Base-by-base conservation (phyloP, 2,888 invertebrate genomes). In the Lepetodrilus schrolli region DNA sequence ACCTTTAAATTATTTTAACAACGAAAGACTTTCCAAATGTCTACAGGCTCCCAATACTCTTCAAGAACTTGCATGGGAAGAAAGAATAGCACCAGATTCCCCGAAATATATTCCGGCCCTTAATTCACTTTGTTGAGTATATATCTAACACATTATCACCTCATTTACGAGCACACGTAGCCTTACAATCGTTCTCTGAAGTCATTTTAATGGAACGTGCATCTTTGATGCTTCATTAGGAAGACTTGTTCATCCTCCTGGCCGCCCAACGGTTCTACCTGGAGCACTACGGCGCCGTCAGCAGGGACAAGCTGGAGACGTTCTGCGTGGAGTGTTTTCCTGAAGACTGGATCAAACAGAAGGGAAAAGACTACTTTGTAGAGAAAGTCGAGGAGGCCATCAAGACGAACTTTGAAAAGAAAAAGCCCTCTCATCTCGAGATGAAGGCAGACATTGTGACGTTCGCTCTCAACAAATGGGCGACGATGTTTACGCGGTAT, bases 391-490 rank as follows among this genome's bases (percentile, higher is more conserved):
- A 58, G 5, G 72, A 75, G 8, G 47, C 49, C 5, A 48, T 76
- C n/a, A 69, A 74, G 51, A 69, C 68, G 23, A 76, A 74, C 47
- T 71, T 76, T 17, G 47, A 20, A 36, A 50, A 47, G 13, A 50
- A 50, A 30, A 72, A 72, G 13, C 78, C 81, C 4, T 66, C 77
- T 10, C 73, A 68, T 36, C 69, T 72, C 5, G n/a, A 68, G 10
- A 30, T 74, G 36, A 85, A 86, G 72, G 74, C 78, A 8, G 83
- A 84, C 66, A 82, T 86, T 58, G 84, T 84, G 36, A 82, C 77
- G 8, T 86, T 84, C 74, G 86, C 86, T 7, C 83, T 78, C 76
- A 81, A 86, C 68, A 84, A 83, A 65, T 87, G 86, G 84, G 79
- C 79, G 68, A 77, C 79, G 34, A 51, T 84, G 69, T 87, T 86